Conservation (phyloP, 2,888 invertebrate genomes). For the Teleogryllus oceanicus region DNA sequence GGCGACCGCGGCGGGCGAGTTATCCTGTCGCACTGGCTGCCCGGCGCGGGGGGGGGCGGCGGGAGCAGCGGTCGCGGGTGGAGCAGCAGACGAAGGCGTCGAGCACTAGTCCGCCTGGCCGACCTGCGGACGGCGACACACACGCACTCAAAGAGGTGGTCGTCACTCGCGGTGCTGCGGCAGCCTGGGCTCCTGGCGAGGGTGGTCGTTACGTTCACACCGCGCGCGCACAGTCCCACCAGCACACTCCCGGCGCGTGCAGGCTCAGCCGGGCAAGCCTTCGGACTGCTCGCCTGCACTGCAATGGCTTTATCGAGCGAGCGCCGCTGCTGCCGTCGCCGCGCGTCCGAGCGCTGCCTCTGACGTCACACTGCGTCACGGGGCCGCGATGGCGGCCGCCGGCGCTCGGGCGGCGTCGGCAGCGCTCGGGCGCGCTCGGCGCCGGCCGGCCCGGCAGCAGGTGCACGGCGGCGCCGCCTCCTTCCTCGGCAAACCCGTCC, state of each 20-base stretch:
- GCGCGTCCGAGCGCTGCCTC: constrained; percentile 25
- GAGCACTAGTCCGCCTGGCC: constrained; percentile 2
- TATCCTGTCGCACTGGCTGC: neutral
- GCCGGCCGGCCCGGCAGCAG: constrained; percentile 22
- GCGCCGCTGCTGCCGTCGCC: constrained; percentile 27
- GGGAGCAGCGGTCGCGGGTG: neutral
- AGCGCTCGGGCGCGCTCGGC: constrained; percentile 34
- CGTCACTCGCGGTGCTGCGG: neutral
- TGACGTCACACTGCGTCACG: constrained; percentile 43
- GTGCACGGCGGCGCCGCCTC: neutral
- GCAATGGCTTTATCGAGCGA: constrained; percentile 39
- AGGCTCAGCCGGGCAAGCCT: constrained; percentile 11
- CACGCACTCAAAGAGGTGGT: neutral
- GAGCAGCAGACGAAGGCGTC: neutral
- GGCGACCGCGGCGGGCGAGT: neutral
- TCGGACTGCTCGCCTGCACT: constrained; percentile 36
- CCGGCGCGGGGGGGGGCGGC: neutral
- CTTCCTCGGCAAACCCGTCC: neutral
- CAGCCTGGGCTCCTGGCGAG: neutral
- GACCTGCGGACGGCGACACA: constrained; percentile 12
- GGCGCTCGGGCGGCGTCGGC: constrained; percentile 32
- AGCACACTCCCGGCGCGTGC: constrained; percentile 22
- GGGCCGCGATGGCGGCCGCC: constrained; percentile 32
- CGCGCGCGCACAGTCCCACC: constrained; percentile 21
- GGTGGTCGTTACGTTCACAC: constrained; percentile 11